Base-by-base conservation (phyloP, 1,140 invertebrate genomes). In the Batillaria attramentaria region DNA sequence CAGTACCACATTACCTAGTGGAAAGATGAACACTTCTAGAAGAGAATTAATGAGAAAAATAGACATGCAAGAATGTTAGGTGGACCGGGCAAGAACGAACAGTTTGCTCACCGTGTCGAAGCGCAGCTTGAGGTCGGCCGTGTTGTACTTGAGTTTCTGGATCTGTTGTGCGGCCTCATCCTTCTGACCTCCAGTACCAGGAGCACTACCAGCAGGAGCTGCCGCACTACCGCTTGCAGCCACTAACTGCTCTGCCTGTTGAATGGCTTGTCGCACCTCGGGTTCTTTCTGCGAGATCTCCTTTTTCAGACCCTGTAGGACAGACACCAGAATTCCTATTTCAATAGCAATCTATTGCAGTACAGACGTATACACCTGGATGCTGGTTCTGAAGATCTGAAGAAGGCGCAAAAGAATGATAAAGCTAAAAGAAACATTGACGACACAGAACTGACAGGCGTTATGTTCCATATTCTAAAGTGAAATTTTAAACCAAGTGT, bases 231-330 rank as follows among this genome's bases (percentile, higher is more conserved):
- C 72, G 57, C 85, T 84, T 33, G 83, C 84, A 18, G 85, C 77
- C 6, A 86, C 78, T 72, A 87, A 72, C 94, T 93, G 97, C 95
- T 91, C 98, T 95, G 82, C 84, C 39, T 84, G 79, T 37, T 79
- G 72, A 20, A 89, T 83, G 35, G 84, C 83, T 13, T 79, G 41
- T 35, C 77, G 77, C 20, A 89, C 74, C 35, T 82, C 83, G 24
- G 79, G 74, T 68, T 87, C 83, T 46, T 84, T 84, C 13, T 81
- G 77, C 31, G 65, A 66, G 13, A 87, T 73, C n/a, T 87, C 82
- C 46, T 83, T 72, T 75, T 84, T 83, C 60, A 87, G 31, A 72
- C 79, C 86, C 87, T 89, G 65, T 1, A 82, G 70, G 0, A 72
- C 20, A 31, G 20, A 72, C 4, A n/a, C 42, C n/a, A n/a, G n/a